Evolutionary conservation across 2,797 vertebrate genomes (phyloP), one percentile per base, ranked within the genome.

Genomic region (Rhabdophis nuchalis): DNA sequence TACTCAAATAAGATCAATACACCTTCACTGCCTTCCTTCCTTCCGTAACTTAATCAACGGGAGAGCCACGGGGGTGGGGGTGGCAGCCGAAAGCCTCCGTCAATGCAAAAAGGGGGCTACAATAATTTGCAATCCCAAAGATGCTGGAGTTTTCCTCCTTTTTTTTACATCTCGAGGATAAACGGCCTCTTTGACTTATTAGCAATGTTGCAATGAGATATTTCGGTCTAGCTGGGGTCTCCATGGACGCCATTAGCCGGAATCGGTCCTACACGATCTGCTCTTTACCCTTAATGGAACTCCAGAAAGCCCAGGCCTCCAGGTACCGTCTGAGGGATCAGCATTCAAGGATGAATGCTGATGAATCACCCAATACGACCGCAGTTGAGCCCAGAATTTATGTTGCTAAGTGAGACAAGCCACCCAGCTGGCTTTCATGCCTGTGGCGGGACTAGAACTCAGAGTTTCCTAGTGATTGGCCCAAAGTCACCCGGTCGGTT

Each of bases 11-110:
- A 50, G 86, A 85, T 82, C 85, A 27, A 61, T 91, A 46, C 10
- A 29, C 36, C 16, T 13, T 50, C 29, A 41, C 6, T 27, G 32
- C 57, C 54, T 92, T 5, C 54, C 27, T 88, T 41, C 85, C 54
- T 90, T 14, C 85, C 53, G n/a, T 85, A 60, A 93, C 90, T 54
- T 92, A 87, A 91, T 89, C 60, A 85, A 92, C 52, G 8, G 41
- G 36, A 88, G 54, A 77, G 6, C 4, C 25, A 46, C 20, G 18
- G 41, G 27, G 18, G n/a, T 54, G 14, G 11, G 52, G 11, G 54
- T 5, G 4, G 1, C 11, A n/a, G 29, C 8, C 29, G 11, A 58
- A 50, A 23, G 3, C 32, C 86, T 53, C 86, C 56, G 16, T 89
- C 57, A 89, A 53, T 50, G 87, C 18, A 89, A 94, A 90, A 91